A percentile compares a stretch with the other conserved stretches of the same genome.
phyloP scores from a whole-genome alignment of 2,888 invertebrate genomes.

The Artemia sp. region DNA sequence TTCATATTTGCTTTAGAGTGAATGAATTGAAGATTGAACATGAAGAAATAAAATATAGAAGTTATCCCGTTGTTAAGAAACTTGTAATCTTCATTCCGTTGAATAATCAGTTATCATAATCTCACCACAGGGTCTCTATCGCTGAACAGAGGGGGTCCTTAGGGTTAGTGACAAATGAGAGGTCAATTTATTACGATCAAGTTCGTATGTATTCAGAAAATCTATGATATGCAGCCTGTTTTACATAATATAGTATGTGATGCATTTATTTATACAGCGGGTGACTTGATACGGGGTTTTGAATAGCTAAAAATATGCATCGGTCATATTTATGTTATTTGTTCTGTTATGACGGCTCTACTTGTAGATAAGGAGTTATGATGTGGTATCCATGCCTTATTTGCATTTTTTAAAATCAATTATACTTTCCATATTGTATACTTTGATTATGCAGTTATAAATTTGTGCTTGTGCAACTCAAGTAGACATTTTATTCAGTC shows the following conservation, averaged over 20 bases:
- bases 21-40: not conserved
- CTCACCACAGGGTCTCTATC: constrained; percentile 2
- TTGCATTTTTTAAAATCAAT: no score
- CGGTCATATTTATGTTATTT: no score
- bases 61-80: constrained; percentile 4
- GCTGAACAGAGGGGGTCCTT: not conserved
- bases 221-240: constrained; percentile 13
- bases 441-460: no score
- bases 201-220: constrained; percentile 5
- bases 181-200: constrained; percentile 15
- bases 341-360: no score
- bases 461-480: no score
- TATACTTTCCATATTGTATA: no score
- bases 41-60: constrained; percentile 8
- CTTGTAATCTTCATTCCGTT: not conserved
- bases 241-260: constrained; percentile 9
- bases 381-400: no score
- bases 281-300: not conserved
- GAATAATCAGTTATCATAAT: constrained; percentile 5
- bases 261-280: constrained; percentile 8
- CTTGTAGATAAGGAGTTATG: no score
- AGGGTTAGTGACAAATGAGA: constrained; percentile 14
- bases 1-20: no score
- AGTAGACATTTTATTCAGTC: no score
- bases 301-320: no score